Conservation (phyloP, 2,797 vertebrate genomes). For the Anolis apletophallus region DNA sequence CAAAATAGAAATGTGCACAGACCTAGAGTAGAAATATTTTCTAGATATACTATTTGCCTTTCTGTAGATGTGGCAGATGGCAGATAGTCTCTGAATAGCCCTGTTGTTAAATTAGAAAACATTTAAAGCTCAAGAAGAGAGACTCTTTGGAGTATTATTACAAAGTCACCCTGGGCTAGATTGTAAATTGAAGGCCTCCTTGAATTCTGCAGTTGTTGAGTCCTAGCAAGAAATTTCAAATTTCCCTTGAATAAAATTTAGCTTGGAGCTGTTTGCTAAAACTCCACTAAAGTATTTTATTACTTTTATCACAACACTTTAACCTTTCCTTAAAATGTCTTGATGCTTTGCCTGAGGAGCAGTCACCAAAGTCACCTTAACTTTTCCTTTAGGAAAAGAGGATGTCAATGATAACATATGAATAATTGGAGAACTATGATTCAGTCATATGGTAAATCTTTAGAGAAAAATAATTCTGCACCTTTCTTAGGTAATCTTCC, state of each 20-base stretch:
- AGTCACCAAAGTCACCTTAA: neutral
- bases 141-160: neutral
- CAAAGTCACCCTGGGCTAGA: neutral
- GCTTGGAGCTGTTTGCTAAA: neutral
- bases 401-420: neutral
- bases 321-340: neutral
- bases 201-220: neutral
- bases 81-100: too few species aligned
- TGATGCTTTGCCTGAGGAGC: neutral
- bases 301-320: neutral
- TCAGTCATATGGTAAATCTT: constrained; percentile 6
- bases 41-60: neutral
- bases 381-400: constrained; percentile 4
- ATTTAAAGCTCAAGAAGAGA: neutral
- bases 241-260: neutral
- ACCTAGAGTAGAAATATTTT: neutral
- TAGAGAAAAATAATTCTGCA: neutral
- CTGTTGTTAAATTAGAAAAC: neutral
- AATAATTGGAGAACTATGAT: constrained; percentile 26
- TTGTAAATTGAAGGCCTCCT: neutral
- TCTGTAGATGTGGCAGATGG: too few species aligned
- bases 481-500: constrained; percentile 28
- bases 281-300: neutral
- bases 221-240: neutral
- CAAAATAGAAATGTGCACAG: too few species aligned